phyloP scores from a whole-genome alignment of 2,797 vertebrate species.

The Sarcophilus harrisii region DNA sequence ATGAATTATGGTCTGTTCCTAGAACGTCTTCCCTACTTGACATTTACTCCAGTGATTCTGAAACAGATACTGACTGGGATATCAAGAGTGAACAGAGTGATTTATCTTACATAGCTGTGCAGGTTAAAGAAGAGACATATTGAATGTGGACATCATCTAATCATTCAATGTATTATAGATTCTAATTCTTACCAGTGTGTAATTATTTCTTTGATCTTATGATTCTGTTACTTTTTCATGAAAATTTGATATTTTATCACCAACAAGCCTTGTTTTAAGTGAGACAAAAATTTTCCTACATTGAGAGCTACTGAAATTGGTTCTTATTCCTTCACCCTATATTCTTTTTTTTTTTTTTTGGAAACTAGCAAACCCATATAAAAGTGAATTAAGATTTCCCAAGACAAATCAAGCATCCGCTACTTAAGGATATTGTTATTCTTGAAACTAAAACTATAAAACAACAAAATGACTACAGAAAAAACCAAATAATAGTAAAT shows the following conservation, averaged over 20 bases:
- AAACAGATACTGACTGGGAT: conserved; percentile 18
- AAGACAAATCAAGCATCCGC: conserved; percentile 31
- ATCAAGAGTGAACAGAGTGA: background rate
- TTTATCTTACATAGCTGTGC: background rate
- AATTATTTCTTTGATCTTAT: conserved; percentile 23
- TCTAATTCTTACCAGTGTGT: background rate
- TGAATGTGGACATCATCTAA: background rate
- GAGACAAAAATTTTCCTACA: conserved; percentile 23
- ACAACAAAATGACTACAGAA: background rate
- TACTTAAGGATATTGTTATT: conserved; percentile 23
- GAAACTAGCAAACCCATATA: background rate
- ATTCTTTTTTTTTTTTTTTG: background rate
- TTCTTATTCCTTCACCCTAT: background rate
- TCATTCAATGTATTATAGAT: background rate
- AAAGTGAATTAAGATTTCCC: background rate
- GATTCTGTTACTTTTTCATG: conserved; percentile 22
- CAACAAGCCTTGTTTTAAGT: conserved; percentile 21
- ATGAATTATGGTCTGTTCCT: background rate
- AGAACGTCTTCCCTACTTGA: background rate
- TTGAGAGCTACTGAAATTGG: conserved; percentile 28
- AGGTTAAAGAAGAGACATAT: conserved; percentile 35
- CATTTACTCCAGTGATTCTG: conserved; percentile 16
- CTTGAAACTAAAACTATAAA: conserved; percentile 32
- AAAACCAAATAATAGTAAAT: background rate
- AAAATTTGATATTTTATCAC: conserved; percentile 30